Evolutionary conservation across 2,113 vertebrate species (phyloP), one percentile per base, ranked within the genome.

Genomic region (Solea solea): DNA sequence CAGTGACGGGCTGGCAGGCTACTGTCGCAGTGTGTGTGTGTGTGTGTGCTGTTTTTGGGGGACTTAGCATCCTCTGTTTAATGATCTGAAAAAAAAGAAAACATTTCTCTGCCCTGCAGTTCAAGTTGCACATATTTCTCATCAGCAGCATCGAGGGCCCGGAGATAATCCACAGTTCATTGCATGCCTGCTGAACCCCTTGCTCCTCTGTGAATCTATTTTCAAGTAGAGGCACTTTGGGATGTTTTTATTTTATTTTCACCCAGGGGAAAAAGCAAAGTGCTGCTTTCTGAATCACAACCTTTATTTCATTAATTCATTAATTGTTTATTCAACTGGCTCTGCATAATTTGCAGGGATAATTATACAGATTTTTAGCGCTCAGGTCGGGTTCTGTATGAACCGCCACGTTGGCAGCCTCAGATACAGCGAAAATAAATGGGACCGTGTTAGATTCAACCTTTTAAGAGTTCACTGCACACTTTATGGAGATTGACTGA

Each of bases 141-240:
- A 57, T 65, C 63, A 49, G 49, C 42, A 16, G 64, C 66, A 6
- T 2, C 14, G 61, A 58, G 59, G 65, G 76, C 64, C 63, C 10
- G 13, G 41, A 72, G 71, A 88, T 79, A 13, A 70, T 56, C 69
- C 82, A 68, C 70, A 51, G 63, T 80, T 82, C 82, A 83, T 56
- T 83, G 82, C 64, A 40, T 50, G 21, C 53, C 15, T 14, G 56
- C 62, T 68, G 78, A 83, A 64, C 66, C 54, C 12, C 52, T 27
- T 21, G 52, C 62, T 11, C 8, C 27, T 12, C 48, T 73, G 58
- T 56, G 34, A n/a, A 70, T 67, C 7, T 9, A 8, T 67, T 65
- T 50, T 51, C 34, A 53, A 70, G 48, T 13, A 7, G 41, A 65
- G 9, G 6, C 44, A 48, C 56, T 76, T 64, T 49, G 39, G 13